Evolutionary conservation across 2,888 invertebrate species (phyloP).

Genomic region (Scotopteryx bipunctaria): DNA sequence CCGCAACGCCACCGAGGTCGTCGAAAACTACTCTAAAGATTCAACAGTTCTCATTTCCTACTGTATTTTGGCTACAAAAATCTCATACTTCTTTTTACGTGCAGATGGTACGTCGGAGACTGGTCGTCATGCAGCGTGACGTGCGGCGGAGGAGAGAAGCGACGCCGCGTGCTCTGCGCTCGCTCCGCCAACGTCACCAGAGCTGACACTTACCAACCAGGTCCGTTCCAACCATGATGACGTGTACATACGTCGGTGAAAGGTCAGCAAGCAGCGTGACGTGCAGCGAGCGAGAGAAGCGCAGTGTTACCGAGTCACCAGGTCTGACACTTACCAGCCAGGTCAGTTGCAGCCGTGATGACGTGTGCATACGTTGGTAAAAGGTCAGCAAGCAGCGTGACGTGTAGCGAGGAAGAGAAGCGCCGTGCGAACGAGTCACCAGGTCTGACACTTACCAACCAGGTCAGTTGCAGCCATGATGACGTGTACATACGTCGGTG

Average conservation of each 20-base stretch:
- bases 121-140: slow-evolving; percentile 94
- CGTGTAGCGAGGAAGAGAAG: slow-evolving; percentile 93
- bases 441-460: slow-evolving; percentile 87
- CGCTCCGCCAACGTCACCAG: slow-evolving; percentile 88
- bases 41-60: not conserved
- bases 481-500: not conserved
- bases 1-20: too few species aligned
- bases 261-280: slow-evolving; percentile 83
- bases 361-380: not conserved
- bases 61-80: not conserved
- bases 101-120: slow-evolving; percentile 93
- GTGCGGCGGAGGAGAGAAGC: slow-evolving; percentile 93
- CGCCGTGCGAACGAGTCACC: slow-evolving; percentile 90
- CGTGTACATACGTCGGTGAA: not conserved
- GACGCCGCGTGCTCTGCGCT: slow-evolving; percentile 92
- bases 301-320: slow-evolving; percentile 90
- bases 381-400: slow-evolving; percentile 80
- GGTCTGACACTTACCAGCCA: slow-evolving; percentile 86
- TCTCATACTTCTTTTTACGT: not conserved
- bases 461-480: slow-evolving; percentile 48
- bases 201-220: slow-evolving; percentile 85
- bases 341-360: slow-evolving; percentile 48
- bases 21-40: too few species aligned
- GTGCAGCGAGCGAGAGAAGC: slow-evolving; percentile 93
- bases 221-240: slow-evolving; percentile 43